Percentiles rank a stretch among this genome's conserved stretches.
Evolutionary conservation across 1,140 invertebrate genomes (phyloP).

Genomic region (Drosophila parvula): DNA sequence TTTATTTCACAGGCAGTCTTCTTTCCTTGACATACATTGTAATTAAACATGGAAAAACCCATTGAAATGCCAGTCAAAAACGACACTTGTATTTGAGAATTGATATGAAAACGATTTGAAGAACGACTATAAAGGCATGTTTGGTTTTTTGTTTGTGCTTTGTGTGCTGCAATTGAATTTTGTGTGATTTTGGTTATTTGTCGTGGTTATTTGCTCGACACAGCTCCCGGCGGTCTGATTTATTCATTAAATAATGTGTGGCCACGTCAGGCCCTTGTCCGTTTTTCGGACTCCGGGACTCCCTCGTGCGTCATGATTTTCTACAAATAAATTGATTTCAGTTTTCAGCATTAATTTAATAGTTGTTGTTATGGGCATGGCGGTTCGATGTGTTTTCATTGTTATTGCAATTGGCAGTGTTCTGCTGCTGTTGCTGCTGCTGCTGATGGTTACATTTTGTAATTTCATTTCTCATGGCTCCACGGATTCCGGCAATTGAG

Average conservation of each 20-base stretch:
- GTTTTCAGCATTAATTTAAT: constrained; percentile 66
- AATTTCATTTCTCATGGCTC: constrained; percentile 57
- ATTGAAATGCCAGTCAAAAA: background rate
- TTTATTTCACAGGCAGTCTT: background rate
- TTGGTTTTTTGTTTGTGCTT: constrained; percentile 13
- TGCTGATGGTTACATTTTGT: constrained; percentile 57
- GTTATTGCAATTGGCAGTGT: constrained; percentile 45
- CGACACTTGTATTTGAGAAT: constrained; percentile 1
- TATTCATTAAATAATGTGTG: constrained; percentile 59
- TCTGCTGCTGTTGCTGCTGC: constrained; percentile 14
- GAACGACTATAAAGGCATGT: constrained; percentile 7
- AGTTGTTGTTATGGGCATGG: constrained; percentile 55
- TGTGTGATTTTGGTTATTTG: constrained; percentile 54
- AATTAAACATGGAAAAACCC: background rate
- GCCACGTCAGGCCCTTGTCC: background rate
- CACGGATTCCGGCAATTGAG: constrained; percentile 50
- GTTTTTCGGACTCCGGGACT: constrained; percentile 1
- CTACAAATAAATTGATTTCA: constrained; percentile 66
- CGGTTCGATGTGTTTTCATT: constrained; percentile 46
- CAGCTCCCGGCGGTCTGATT: constrained; percentile 38
- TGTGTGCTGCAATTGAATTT: constrained; percentile 47
- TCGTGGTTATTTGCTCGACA: constrained; percentile 39
- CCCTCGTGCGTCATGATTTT: constrained; percentile 52
- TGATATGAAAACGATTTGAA: constrained; percentile 29
- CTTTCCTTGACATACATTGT: background rate